Percentiles rank a stretch among this genome's conserved stretches.
Conservation (phyloP, 2,888 invertebrate genomes). For the Abrostola tripartita region DNA sequence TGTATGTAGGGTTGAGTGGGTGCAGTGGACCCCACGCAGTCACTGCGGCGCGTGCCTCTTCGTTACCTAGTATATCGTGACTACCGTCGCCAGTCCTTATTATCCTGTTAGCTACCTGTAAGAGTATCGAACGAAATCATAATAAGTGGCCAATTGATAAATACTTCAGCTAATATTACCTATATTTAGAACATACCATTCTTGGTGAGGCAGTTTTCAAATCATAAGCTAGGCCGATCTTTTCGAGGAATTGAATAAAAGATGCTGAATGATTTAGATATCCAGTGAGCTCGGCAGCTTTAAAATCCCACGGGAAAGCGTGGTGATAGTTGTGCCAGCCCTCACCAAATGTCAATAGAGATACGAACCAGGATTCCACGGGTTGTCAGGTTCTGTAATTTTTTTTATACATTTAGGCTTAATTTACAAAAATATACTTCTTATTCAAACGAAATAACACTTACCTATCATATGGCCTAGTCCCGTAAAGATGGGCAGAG, state of each 20-base stretch:
- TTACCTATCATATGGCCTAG: constrained; percentile 92
- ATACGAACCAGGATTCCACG: constrained; percentile 92
- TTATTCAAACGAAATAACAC: no score
- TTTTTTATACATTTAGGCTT: no score
- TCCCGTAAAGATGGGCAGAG: constrained; percentile 93
- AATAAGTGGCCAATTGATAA: no score
- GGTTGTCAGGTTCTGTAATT: constrained; percentile 92
- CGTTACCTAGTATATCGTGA: constrained; percentile 85
- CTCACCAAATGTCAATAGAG: constrained; percentile 92
- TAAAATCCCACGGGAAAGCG: constrained; percentile 97
- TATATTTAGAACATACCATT: no score
- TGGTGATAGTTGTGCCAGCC: constrained; percentile 99
- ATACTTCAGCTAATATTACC: no score
- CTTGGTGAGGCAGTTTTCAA: constrained; percentile 83
- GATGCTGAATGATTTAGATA: constrained; percentile 89
- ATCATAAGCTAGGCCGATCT: constrained; percentile 90
- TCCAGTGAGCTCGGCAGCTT: constrained; percentile 93
- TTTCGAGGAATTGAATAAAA: constrained; percentile 89
- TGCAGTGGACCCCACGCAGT: constrained; percentile 74
- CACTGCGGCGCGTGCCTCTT: constrained; percentile 69
- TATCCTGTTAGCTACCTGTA: constrained; percentile 87
- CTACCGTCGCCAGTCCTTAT: constrained; percentile 90
- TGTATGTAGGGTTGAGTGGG: constrained; percentile 82
- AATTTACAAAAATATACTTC: no score
- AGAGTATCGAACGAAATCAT: constrained; percentile 14